Conservation (phyloP, 2,888 invertebrate species). For the Cerceris ruficornis region DNA sequence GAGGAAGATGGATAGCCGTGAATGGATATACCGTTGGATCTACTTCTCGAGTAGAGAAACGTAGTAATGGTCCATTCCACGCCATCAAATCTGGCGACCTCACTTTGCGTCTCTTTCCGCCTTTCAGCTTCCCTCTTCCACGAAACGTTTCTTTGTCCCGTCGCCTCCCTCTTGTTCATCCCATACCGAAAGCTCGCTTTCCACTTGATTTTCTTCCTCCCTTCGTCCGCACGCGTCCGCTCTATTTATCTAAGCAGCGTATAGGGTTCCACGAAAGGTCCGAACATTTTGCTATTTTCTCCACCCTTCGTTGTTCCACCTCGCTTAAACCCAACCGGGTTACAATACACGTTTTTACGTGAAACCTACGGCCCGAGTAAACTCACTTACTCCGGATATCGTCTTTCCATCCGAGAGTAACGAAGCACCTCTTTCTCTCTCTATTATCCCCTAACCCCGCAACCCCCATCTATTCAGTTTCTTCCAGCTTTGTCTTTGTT, state of each 20-base stretch:
- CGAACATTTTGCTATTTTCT: slow-evolving; percentile 48
- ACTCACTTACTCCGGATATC: slow-evolving; percentile 47
- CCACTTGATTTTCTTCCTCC: slow-evolving; percentile 53
- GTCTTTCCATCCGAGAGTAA: slow-evolving; percentile 32
- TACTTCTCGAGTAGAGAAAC: slow-evolving; percentile 12
- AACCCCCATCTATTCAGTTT: too few species aligned
- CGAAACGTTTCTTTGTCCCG: background rate
- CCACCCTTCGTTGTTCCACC: slow-evolving; percentile 35
- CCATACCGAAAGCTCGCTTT: slow-evolving; percentile 30
- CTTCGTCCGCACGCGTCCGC: slow-evolving; percentile 31
- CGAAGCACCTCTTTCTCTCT: slow-evolving; percentile 2
- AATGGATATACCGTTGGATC: slow-evolving; percentile 34
- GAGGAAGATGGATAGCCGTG: slow-evolving; percentile 34
- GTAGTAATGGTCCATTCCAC: slow-evolving; percentile 54
- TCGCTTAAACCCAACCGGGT: slow-evolving; percentile 32
- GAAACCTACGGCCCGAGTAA: slow-evolving; percentile 50
- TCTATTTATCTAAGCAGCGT: slow-evolving; percentile 60
- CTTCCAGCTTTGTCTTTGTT: too few species aligned
- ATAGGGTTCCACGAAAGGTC: slow-evolving; percentile 37
- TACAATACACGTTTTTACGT: slow-evolving; percentile 42
- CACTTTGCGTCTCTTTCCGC: slow-evolving; percentile 9
- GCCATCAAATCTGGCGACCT: slow-evolving; percentile 61
- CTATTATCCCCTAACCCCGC: background rate
- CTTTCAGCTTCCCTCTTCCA: background rate
- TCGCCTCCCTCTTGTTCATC: slow-evolving; percentile 10